Percentiles rank a stretch among this genome's conserved stretches.
phyloP scores from a whole-genome alignment of 2,888 invertebrate genomes.

The Hydroisotoma schaefferi region DNA sequence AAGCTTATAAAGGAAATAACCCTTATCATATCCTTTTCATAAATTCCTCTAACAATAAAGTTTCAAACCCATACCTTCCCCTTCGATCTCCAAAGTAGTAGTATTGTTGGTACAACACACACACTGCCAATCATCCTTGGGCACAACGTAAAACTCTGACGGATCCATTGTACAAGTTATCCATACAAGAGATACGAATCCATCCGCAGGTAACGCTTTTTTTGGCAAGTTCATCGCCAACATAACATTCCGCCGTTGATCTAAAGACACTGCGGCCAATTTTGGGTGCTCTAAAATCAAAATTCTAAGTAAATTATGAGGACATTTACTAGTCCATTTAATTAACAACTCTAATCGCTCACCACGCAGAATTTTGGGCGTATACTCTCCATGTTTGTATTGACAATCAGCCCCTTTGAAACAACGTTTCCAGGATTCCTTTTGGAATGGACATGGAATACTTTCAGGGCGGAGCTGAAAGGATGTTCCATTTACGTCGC shows the following conservation, averaged over 20 bases:
- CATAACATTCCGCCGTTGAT: not conserved
- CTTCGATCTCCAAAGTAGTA: too few species aligned
- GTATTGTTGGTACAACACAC: too few species aligned
- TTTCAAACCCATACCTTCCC: too few species aligned
- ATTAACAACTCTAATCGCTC: not conserved
- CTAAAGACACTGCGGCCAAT: not conserved
- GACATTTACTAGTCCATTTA: not conserved
- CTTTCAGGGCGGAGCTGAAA: not conserved
- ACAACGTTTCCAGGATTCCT: slow-evolving; percentile 10
- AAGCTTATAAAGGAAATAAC: too few species aligned
- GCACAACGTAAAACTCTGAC: slow-evolving; percentile 25
- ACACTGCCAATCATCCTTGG: slow-evolving; percentile 29
- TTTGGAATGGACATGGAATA: slow-evolving; percentile 17
- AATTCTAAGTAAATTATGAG: not conserved
- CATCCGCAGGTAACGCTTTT: slow-evolving; percentile 21
- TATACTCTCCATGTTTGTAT: slow-evolving; percentile 17
- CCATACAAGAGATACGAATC: slow-evolving; percentile 16
- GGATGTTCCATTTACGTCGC: too few species aligned
- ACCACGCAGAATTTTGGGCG: slow-evolving; percentile 8
- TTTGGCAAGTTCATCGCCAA: slow-evolving; percentile 11
- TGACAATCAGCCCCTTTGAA: slow-evolving; percentile 12
- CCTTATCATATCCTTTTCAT: too few species aligned
- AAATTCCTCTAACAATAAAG: too few species aligned
- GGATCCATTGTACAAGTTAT: slow-evolving; percentile 19
- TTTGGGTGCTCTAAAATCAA: slow-evolving; percentile 21